Evolutionary conservation across 2,113 vertebrate species (phyloP).

Genomic region (Nothobranchius kuhntae): DNA sequence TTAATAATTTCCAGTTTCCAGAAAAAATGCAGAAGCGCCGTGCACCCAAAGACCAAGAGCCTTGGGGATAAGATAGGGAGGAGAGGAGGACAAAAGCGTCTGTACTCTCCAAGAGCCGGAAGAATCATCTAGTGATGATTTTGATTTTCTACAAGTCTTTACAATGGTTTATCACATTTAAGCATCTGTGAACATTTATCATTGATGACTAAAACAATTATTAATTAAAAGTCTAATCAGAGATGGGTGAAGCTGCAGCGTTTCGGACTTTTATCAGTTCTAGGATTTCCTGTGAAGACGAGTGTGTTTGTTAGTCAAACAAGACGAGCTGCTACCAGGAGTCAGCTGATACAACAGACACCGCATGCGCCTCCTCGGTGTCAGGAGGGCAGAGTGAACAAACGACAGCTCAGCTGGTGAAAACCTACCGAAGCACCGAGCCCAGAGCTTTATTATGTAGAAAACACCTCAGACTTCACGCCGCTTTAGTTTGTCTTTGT

Average conservation of each 20-base stretch:
- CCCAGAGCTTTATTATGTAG: background rate
- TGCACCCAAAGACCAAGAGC: no score
- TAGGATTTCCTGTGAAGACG: background rate
- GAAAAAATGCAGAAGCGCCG: no score
- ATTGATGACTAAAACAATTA: no score
- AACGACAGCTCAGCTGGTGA: background rate
- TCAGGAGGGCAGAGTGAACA: background rate
- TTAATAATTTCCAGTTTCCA: no score
- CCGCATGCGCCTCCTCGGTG: constrained; percentile 2
- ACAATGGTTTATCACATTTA: no score
- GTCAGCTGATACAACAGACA: constrained; percentile 29
- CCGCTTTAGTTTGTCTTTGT: background rate
- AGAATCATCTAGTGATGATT: no score
- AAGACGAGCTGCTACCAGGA: constrained; percentile 13
- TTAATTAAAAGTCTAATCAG: no score
- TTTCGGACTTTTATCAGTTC: background rate
- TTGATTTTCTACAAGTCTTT: background rate
- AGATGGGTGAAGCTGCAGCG: no score
- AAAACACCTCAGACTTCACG: background rate
- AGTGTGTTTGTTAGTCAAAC: background rate
- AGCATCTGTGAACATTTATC: no score
- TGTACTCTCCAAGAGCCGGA: no score
- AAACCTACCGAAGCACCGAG: background rate
- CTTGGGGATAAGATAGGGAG: no score
- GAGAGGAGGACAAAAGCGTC: no score